phyloP scores from a whole-genome alignment of 1,140 invertebrate species.

The Drosophila pandora region DNA sequence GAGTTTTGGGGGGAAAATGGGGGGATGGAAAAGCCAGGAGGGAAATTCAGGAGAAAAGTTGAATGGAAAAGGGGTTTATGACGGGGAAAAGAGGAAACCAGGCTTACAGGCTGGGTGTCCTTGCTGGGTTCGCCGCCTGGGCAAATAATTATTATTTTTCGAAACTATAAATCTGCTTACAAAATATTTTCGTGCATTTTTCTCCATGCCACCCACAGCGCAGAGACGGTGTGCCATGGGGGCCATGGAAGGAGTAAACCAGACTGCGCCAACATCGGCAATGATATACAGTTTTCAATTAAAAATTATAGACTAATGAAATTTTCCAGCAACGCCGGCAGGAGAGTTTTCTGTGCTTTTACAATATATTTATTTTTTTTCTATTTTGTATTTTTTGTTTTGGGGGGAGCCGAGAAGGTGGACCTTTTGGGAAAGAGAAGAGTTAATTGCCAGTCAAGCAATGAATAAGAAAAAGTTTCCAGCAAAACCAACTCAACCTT shows the following conservation, averaged over 20 bases:
- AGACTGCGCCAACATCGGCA: slow-evolving; percentile 57
- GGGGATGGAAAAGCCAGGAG: neutral
- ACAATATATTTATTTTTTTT: slow-evolving; percentile 8
- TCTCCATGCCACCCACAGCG: slow-evolving; percentile 39
- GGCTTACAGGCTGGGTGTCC: slow-evolving; percentile 27
- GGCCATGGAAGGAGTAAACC: slow-evolving; percentile 6
- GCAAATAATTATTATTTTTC: slow-evolving; percentile 79
- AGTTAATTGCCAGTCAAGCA: slow-evolving; percentile 41
- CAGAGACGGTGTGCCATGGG: neutral
- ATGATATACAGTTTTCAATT: slow-evolving; percentile 77
- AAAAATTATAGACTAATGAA: slow-evolving; percentile 75
- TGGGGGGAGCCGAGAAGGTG: neutral
- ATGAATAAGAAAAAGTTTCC: neutral
- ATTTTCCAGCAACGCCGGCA: slow-evolving; percentile 55
- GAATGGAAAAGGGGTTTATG: neutral
- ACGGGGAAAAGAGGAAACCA: neutral
- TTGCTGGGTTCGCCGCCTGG: slow-evolving; percentile 56
- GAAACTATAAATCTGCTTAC: slow-evolving; percentile 79
- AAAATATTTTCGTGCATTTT: slow-evolving; percentile 74
- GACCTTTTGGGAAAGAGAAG: neutral
- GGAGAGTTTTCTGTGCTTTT: slow-evolving; percentile 41
- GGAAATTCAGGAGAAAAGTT: neutral
- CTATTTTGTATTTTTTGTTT: too few relatives aligned
- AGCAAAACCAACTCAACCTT: slow-evolving; percentile 5
- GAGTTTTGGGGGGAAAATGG: slow-evolving; percentile 1